A percentile compares a stretch with the other conserved stretches of the same genome.
These are phyloP conservation scores for Dinoponera quadriceps DNA, from an alignment of 1,140 invertebrate genomes.

Conservation along the genomic window DNA sequence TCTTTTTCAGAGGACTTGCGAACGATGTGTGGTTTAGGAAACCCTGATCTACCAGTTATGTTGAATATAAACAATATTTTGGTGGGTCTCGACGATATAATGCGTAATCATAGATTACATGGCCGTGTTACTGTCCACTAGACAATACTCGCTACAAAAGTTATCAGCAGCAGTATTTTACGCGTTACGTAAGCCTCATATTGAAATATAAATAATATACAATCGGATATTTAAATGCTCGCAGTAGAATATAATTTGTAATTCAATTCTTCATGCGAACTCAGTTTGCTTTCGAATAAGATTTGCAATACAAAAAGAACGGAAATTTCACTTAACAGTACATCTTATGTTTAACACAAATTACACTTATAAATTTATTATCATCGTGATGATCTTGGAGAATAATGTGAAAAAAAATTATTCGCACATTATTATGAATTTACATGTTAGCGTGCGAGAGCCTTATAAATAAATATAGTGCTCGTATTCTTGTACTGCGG, in stretches of 20 bases:
- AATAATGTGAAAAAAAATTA: conserved; percentile 24
- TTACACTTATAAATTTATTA: conserved; percentile 11
- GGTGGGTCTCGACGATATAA: conserved; percentile 54
- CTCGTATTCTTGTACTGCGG: neutral
- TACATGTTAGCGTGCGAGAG: neutral
- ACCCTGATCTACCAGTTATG: conserved; percentile 35
- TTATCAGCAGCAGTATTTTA: conserved; percentile 55
- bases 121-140: conserved; percentile 59
- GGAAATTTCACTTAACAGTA: conserved; percentile 23
- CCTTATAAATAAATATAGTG: conserved; percentile 22
- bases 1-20: neutral
- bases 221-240: conserved; percentile 27
- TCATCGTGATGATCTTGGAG: neutral
- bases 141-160: conserved; percentile 64
- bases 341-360: conserved; percentile 21
- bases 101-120: conserved; percentile 70
- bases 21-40: neutral
- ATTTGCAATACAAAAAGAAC: neutral
- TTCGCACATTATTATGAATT: neutral
- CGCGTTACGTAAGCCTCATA: conserved; percentile 41
- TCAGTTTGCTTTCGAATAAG: conserved; percentile 31
- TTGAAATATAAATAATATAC: conserved; percentile 38
- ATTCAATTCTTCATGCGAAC: conserved; percentile 31
- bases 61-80: conserved; percentile 30
- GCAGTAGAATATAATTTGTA: conserved; percentile 8